phyloP scores from a whole-genome alignment of 92 coral and sea anemone species.

The Blastomussa wellsi region DNA sequence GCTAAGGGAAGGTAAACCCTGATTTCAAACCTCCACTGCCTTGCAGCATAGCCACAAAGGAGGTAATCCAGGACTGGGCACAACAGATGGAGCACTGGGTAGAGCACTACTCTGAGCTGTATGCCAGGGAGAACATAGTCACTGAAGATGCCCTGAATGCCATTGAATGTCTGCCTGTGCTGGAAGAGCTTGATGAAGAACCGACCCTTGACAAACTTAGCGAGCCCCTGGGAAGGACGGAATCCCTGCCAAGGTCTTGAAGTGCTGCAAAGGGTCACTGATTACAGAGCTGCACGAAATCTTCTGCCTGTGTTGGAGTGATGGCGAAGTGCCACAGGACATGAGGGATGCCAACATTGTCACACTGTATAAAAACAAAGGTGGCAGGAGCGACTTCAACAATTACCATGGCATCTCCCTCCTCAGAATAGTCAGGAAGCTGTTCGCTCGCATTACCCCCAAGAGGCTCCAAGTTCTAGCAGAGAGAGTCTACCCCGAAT shows the following conservation, averaged over 20 bases:
- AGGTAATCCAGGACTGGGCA: background rate
- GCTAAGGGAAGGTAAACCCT: no score
- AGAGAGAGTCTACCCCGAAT: constrained; percentile 36
- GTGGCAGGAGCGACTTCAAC: constrained; percentile 29
- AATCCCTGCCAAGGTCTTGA: constrained; percentile 7
- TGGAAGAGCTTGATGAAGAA: no score
- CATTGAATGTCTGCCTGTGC: no score
- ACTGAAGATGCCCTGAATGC: no score
- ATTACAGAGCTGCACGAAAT: background rate
- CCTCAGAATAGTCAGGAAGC: constrained; percentile 43
- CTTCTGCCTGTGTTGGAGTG: constrained; percentile 3
- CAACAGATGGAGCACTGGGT: no score
- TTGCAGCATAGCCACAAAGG: no score
- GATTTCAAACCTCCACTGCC: no score
- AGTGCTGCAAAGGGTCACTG: no score
- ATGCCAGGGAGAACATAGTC: background rate
- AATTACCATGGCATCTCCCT: constrained; percentile 50
- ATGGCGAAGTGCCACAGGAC: constrained; percentile 44
- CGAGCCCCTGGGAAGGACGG: background rate
- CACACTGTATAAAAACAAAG: constrained; percentile 63
- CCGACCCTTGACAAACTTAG: no score
- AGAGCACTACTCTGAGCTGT: no score
- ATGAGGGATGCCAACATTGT: constrained; percentile 51
- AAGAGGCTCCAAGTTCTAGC: no score
- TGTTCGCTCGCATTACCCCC: no score